Evolutionary conservation across 2,113 vertebrate species (phyloP).

Genomic region (Pseudopipra pipra): DNA sequence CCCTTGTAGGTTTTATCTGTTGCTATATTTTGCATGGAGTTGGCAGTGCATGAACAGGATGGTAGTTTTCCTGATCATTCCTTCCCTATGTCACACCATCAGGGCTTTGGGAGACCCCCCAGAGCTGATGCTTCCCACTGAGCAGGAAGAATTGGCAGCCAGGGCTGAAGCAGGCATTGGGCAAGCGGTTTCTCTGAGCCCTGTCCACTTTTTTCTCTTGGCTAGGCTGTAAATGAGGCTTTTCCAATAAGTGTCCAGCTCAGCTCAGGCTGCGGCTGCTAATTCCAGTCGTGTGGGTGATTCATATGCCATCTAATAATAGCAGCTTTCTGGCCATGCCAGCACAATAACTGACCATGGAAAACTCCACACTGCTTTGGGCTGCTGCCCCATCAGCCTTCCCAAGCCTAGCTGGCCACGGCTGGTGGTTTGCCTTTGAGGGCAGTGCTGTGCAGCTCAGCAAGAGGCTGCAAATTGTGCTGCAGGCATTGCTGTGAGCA

Average conservation of each 20-base stretch:
- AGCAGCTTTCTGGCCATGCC: neutral
- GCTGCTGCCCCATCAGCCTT: neutral
- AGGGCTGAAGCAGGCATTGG: neutral
- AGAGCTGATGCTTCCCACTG: neutral
- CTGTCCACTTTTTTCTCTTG: neutral
- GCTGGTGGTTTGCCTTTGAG: neutral
- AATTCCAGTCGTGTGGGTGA: neutral
- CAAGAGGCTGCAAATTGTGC: neutral
- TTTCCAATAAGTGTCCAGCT: neutral
- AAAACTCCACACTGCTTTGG: neutral
- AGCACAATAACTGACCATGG: conserved; percentile 17
- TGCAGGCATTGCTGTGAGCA: neutral
- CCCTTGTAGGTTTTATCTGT: neutral
- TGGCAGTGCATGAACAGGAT: neutral
- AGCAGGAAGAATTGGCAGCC: neutral
- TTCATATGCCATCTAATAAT: conserved; percentile 37
- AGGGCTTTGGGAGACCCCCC: neutral
- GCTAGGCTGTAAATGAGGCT: neutral
- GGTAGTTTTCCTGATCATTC: neutral
- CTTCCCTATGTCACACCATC: rapidly evolving
- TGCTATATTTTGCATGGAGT: neutral
- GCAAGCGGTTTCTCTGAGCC: neutral
- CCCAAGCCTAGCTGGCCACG: neutral
- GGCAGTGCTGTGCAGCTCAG: neutral
- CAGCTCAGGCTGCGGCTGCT: neutral